These are phyloP conservation scores for Habrosyne pyritoides DNA, from an alignment of 2,888 invertebrate species.

Conservation along the genomic window DNA sequence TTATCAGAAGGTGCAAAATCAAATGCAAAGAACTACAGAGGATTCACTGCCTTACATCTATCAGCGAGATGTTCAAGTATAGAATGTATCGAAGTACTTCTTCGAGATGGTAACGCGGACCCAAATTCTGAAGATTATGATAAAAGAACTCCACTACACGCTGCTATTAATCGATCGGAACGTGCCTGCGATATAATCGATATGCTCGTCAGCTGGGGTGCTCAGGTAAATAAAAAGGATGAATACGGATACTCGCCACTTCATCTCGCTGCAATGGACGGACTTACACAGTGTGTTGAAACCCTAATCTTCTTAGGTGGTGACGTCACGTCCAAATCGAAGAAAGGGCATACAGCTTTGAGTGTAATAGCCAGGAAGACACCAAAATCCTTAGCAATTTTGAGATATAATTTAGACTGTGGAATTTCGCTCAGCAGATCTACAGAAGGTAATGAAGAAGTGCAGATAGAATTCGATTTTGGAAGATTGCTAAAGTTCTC, in stretches of 20 bases:
- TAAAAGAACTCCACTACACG: slow-evolving; percentile 91
- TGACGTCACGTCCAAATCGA: slow-evolving; percentile 93
- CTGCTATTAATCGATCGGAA: slow-evolving; percentile 90
- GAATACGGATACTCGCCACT: slow-evolving; percentile 93
- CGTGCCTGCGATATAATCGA: slow-evolving; percentile 91
- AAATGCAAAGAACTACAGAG: slow-evolving; percentile 89
- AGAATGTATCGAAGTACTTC: slow-evolving; percentile 90
- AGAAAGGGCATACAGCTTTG: slow-evolving; percentile 92
- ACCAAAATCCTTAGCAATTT: slow-evolving; percentile 91
- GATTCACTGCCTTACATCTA: slow-evolving; percentile 93
- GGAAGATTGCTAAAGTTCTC: slow-evolving; percentile 91
- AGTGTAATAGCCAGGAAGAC: slow-evolving; percentile 93
- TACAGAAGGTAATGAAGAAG: slow-evolving; percentile 90
- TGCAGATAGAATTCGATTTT: slow-evolving; percentile 92
- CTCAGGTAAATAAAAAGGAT: slow-evolving; percentile 92
- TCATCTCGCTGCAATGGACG: slow-evolving; percentile 93
- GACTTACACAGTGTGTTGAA: slow-evolving; percentile 92
- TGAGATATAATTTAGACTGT: slow-evolving; percentile 90
- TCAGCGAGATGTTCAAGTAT: slow-evolving; percentile 91
- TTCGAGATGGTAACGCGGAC: slow-evolving; percentile 89
- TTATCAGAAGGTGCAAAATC: slow-evolving; percentile 90
- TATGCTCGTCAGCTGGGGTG: slow-evolving; percentile 89
- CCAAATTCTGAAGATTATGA: slow-evolving; percentile 91
- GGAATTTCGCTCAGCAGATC: slow-evolving; percentile 90
- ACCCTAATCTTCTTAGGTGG: slow-evolving; percentile 92